Conservation (phyloP, 1,140 invertebrate genomes). For the Gonatopus flavifemur region DNA sequence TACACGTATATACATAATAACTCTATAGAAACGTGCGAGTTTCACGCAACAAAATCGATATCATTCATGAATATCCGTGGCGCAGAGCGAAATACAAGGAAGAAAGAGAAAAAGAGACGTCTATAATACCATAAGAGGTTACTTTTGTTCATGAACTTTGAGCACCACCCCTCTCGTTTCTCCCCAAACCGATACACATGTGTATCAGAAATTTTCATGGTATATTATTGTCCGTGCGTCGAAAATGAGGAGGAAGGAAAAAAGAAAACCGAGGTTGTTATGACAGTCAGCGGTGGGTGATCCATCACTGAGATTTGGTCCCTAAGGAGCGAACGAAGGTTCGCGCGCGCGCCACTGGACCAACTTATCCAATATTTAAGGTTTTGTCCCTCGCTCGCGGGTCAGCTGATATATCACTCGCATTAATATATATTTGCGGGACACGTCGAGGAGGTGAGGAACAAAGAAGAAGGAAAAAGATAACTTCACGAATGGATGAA, state of each 20-base stretch:
- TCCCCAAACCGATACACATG: too few species aligned
- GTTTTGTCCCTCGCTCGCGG: constrained; percentile 59
- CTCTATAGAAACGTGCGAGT: too few species aligned
- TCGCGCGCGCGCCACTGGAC: too few species aligned
- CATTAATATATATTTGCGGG: constrained; percentile 61
- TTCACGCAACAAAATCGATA: too few species aligned
- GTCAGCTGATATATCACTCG: constrained; percentile 56
- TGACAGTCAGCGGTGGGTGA: constrained; percentile 56
- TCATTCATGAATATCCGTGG: too few species aligned
- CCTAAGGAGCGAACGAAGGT: constrained; percentile 45
- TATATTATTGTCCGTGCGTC: constrained; percentile 6
- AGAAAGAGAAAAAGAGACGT: too few species aligned
- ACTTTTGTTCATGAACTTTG: too few species aligned
- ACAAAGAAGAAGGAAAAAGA: constrained; percentile 1
- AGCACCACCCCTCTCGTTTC: constrained; percentile 17
- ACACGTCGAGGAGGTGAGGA: constrained; percentile 22
- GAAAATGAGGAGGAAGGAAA: constrained; percentile 10
- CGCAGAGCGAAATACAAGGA: too few species aligned
- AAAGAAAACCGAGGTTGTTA: constrained; percentile 54
- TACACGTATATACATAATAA: too few species aligned
- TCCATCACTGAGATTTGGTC: constrained; percentile 58
- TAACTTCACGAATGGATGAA: neutral
- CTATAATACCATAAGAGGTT: too few species aligned
- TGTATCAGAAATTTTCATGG: too few species aligned
- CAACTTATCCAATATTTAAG: constrained; percentile 61